Conservation (phyloP, 2,888 invertebrate species). For the Drosophila atripex region DNA sequence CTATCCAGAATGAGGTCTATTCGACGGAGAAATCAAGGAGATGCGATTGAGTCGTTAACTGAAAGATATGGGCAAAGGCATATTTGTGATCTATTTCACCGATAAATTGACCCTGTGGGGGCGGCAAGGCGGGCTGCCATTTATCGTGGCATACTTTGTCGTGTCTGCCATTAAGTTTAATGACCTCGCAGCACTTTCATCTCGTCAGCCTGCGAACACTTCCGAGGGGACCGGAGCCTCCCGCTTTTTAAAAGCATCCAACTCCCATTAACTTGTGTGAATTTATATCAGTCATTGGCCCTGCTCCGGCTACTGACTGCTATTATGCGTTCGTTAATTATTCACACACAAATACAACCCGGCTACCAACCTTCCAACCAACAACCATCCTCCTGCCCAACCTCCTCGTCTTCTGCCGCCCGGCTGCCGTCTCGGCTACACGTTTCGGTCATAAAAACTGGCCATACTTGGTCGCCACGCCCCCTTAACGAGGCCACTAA, state of each 20-base stretch:
- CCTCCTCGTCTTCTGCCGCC: slow-evolving; percentile 8
- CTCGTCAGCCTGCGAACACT: slow-evolving; percentile 36
- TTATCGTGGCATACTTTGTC: slow-evolving; percentile 50
- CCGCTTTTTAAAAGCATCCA: slow-evolving; percentile 69
- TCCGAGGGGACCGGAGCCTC: slow-evolving; percentile 14
- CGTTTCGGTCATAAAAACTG: slow-evolving; percentile 79
- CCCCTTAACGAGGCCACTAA: slow-evolving; percentile 63
- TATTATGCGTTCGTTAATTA: slow-evolving; percentile 78
- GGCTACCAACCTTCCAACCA: slow-evolving; percentile 5
- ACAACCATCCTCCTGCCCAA: slow-evolving; percentile 3
- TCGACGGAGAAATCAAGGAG: background rate
- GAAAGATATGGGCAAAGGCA: slow-evolving; percentile 11
- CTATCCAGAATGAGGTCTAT: background rate
- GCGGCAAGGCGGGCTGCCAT: slow-evolving; percentile 32
- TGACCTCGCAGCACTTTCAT: slow-evolving; percentile 47
- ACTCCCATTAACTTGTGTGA: slow-evolving; percentile 72
- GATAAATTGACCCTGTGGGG: slow-evolving; percentile 45
- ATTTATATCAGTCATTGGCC: slow-evolving; percentile 72
- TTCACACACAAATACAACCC: slow-evolving; percentile 59
- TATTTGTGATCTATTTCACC: slow-evolving; percentile 47
- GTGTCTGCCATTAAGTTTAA: slow-evolving; percentile 50
- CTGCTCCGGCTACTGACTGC: slow-evolving; percentile 56
- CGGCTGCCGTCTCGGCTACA: slow-evolving; percentile 49
- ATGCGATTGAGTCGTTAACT: slow-evolving; percentile 17
- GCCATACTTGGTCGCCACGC: slow-evolving; percentile 59